Conservation (phyloP, 2,888 invertebrate genomes). For the Cepaea hortensis region DNA sequence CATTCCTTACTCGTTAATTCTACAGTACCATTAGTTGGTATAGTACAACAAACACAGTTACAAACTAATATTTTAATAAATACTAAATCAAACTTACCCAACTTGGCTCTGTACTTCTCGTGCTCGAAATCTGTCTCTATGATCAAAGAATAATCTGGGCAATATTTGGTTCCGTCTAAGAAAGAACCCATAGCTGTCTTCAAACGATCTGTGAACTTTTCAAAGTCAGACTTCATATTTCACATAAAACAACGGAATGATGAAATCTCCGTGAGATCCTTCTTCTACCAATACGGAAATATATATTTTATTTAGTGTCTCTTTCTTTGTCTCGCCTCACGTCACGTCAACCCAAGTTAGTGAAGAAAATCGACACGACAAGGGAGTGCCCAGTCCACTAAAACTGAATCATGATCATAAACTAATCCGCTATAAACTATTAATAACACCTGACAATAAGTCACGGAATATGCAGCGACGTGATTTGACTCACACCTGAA, state of each 20-base stretch:
- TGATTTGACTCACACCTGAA: not conserved
- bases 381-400: not conserved
- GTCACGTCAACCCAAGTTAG: no score
- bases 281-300: no score
- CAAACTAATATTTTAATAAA: no score
- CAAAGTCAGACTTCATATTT: slow-evolving; percentile 11
- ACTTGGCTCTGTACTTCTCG: slow-evolving; percentile 37
- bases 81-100: slow-evolving; percentile 48
- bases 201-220: slow-evolving; percentile 32
- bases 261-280: no score
- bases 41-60: no score
- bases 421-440: not conserved
- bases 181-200: slow-evolving; percentile 45
- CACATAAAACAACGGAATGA: not conserved
- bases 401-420: not conserved
- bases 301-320: no score
- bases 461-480: not conserved
- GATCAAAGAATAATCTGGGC: slow-evolving; percentile 36
- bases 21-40: no score
- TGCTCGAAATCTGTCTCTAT: slow-evolving; percentile 50
- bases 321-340: no score
- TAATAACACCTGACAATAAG: not conserved
- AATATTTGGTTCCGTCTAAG: slow-evolving; percentile 22
- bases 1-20: no score
- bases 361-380: no score